These are phyloP conservation scores for Phasianus colchicus DNA, from an alignment of 2,113 vertebrate genomes.

Conservation along the genomic window DNA sequence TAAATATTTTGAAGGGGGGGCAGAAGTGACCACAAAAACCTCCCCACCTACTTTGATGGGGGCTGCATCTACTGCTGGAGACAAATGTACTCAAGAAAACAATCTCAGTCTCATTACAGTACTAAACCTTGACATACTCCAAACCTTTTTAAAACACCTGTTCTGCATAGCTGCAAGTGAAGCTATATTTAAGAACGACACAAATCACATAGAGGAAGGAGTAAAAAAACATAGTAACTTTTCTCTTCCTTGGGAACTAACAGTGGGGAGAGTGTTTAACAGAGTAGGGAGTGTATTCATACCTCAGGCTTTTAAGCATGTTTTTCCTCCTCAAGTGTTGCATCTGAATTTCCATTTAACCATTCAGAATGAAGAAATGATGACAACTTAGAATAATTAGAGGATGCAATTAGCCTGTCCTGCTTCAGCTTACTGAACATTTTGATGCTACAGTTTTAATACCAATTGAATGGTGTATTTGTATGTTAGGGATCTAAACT, in stretches of 20 bases:
- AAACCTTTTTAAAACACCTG: slow-evolving; percentile 57
- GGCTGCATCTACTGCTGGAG: slow-evolving; percentile 11
- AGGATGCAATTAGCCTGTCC: slow-evolving; percentile 39
- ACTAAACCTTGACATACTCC: slow-evolving; percentile 9
- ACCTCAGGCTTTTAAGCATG: slow-evolving; percentile 24
- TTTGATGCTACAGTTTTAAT: slow-evolving; percentile 52
- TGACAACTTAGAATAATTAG: slow-evolving; percentile 58
- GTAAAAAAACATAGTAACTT: slow-evolving; percentile 1
- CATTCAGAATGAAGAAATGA: slow-evolving; percentile 26
- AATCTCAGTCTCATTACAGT: not conserved
- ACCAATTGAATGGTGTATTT: slow-evolving; percentile 50
- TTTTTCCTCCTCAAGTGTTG: not conserved
- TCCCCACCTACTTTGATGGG: not conserved
- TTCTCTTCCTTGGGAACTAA: not conserved
- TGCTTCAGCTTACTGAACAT: slow-evolving; percentile 29
- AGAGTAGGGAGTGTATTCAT: slow-evolving; percentile 45
- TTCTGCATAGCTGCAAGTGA: not conserved
- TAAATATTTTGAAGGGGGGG: slow-evolving; percentile 48
- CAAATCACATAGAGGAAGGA: slow-evolving; percentile 3
- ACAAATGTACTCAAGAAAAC: slow-evolving; percentile 14
- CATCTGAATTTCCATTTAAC: slow-evolving; percentile 33
- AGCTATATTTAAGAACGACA: not conserved
- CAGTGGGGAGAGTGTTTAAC: slow-evolving; percentile 44
- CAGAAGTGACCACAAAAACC: slow-evolving; percentile 5
- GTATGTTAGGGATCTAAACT: slow-evolving; percentile 26